Base-by-base conservation (phyloP, 2,888 invertebrate species). In the Ceriagrion tenellum region DNA sequence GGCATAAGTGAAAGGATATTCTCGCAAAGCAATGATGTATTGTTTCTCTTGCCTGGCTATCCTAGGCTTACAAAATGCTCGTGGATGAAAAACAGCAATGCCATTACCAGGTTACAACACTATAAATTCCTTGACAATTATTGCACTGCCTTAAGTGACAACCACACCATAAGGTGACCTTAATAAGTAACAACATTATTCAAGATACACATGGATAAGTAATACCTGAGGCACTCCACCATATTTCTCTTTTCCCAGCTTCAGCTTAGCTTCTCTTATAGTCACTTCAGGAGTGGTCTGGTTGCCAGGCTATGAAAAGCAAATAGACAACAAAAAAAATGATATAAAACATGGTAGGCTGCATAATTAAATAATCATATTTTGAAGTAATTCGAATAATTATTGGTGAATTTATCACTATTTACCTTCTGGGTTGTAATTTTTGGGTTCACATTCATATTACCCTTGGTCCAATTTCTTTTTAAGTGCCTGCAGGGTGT, bases 391-490 rank as follows among this genome's bases (percentile, higher is more conserved):
- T 16, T 20, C 4, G 2, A 59, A 59, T 59, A 20, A 59, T 59
- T 59, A 26, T 13, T 81, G 26, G n/a, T 4, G 30, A 1, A 3
- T 30, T 18, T 13, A 35, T 35, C 16, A 81, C n/a, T 35, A 81
- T 2, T 81, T 81, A 81, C 81, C 81, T 35, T 81, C 0, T 26
- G 10, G 18, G 81, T 16, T 35, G 81, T 90, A 95, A 95, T 59
- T 81, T 81, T 59, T 63, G 40, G 20, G 26, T 74, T 47, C 10
- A 95, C 95, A 26, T 95, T 81, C 89, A 95, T 63, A 95, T 95
- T 96, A 23, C 96, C 96, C 97, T 97, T 97, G 59, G 97, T 97
- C 98, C 98, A 98, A 96, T 98, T 98, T 30, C 98, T 97, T 95
- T 97, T 97, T 8, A 98, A 96, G 96, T 98, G 98, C 0, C 96